Evolutionary conservation across 2,797 vertebrate species (phyloP).

Genomic region (Danio jaintianensis): DNA sequence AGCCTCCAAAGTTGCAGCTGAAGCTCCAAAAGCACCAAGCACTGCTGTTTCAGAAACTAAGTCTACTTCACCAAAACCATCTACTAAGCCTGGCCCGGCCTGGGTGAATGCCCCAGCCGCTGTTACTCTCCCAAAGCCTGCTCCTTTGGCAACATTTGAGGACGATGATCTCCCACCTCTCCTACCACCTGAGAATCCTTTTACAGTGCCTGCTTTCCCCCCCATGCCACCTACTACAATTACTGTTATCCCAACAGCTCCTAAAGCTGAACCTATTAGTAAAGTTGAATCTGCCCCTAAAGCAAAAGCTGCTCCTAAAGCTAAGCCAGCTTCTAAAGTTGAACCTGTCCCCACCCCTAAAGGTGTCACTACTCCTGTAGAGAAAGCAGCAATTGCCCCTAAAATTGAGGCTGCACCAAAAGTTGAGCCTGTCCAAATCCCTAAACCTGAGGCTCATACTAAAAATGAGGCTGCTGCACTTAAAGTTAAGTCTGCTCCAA

Average conservation of each 20-base stretch:
- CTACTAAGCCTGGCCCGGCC: slow-evolving; percentile 42
- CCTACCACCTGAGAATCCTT: slow-evolving; percentile 85
- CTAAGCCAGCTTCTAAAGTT: slow-evolving; percentile 23
- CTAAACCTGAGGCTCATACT: slow-evolving; percentile 26
- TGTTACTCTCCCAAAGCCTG: slow-evolving; percentile 41
- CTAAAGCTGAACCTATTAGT: slow-evolving; percentile 25
- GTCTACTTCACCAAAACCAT: slow-evolving; percentile 42
- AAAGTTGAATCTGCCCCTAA: slow-evolving; percentile 21
- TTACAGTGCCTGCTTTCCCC: slow-evolving; percentile 71
- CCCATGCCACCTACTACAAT: slow-evolving; percentile 59
- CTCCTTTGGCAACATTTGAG: slow-evolving; percentile 62
- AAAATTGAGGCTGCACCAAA: slow-evolving; percentile 42
- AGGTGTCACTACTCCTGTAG: slow-evolving; percentile 17
- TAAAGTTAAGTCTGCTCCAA: slow-evolving; percentile 27
- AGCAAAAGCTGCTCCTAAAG: slow-evolving; percentile 15
- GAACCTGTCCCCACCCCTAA: background rate
- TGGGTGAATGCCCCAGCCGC: slow-evolving; percentile 36
- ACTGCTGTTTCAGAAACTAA: slow-evolving; percentile 55
- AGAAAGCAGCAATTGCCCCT: background rate
- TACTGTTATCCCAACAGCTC: slow-evolving; percentile 7
- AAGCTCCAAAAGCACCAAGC: slow-evolving; percentile 30
- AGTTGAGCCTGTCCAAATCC: slow-evolving; percentile 37
- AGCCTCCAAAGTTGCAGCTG: slow-evolving; percentile 59
- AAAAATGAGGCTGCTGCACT: slow-evolving; percentile 50
- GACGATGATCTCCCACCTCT: slow-evolving; percentile 94